phyloP scores from a whole-genome alignment of 2,888 invertebrate genomes.

The Tetragnatha montana region DNA sequence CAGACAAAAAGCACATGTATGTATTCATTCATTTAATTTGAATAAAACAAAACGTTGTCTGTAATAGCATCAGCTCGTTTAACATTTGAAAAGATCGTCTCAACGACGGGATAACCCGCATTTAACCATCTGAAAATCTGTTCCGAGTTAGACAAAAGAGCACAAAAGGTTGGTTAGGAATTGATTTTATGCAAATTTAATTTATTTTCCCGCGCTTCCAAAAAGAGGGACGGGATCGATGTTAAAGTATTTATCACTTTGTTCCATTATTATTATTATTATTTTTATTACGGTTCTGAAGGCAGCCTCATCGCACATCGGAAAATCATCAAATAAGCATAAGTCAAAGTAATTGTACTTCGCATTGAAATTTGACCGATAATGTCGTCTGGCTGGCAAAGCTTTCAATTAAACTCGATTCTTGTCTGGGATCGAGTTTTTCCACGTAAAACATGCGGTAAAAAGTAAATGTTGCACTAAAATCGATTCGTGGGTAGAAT shows the following conservation, averaged over 20 bases:
- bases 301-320: constrained; percentile 16
- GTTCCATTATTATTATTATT: constrained; percentile 1
- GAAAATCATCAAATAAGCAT: constrained; percentile 43
- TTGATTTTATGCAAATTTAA: neutral
- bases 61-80: too few relatives aligned
- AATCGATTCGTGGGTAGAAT: too few relatives aligned
- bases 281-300: neutral
- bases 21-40: too few relatives aligned
- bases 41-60: too few relatives aligned
- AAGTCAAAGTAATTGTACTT: constrained; percentile 12
- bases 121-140: too few relatives aligned
- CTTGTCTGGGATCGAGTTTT: neutral
- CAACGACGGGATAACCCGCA: too few relatives aligned
- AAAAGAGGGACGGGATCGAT: neutral
- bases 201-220: neutral
- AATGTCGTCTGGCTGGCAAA: constrained; percentile 1
- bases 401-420: neutral
- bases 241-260: neutral
- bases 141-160: neutral
- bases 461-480: neutral
- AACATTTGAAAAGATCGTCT: too few relatives aligned
- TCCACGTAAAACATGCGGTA: neutral
- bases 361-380: constrained; percentile 24
- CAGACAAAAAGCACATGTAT: too few relatives aligned
- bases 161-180: neutral